Base-by-base conservation (phyloP, 2,888 invertebrate genomes). In the Troides aeacus region DNA sequence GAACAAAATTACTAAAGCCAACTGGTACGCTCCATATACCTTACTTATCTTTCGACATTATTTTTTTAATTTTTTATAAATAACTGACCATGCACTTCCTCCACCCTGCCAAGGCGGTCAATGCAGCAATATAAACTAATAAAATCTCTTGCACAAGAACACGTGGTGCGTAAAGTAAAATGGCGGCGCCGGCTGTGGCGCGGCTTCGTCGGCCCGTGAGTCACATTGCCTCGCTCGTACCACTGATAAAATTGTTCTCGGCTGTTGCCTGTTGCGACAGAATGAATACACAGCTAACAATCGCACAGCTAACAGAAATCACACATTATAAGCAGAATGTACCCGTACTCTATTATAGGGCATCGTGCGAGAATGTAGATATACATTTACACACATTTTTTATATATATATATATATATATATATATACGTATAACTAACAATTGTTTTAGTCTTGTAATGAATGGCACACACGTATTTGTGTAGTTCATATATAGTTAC, bases 141-240 rank as follows among this genome's bases (percentile, higher is more conserved):
- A 59, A 66, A 59, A 42, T 68, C 60, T 67, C 60, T 73, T 77
- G 74, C 73, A 73, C 71, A 81, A 72, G 78, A 88, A 85, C 90
- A 90, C 90, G 90, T 91, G 91, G 88, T 89, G 81, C 75, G 81
- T 84, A 80, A 86, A 85, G 84, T 83, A 91, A 91, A 85, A 91
- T 90, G 91, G 90, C 90, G 90, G 87, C 89, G 79, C 75, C 77
- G 76, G 77, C 75, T 72, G 74, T 76, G 76, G 74, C 74, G 75
- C 73, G 75, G 64, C 66, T 72, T 67, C 67, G 69, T 21, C n/a
- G n/a, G n/a, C 70, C 70, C 70, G 74, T 81, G 80, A 80, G 74
- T 80, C 79, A 80, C 74, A 71, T 73, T 72, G 72, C 68, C 70
- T 70, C 74, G 73, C 75, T 74, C 75, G 75, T 70, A 74, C 71